Evolutionary conservation across 2,888 invertebrate species (phyloP), one percentile per base, ranked within the genome.

Genomic region (Notodromas monacha): DNA sequence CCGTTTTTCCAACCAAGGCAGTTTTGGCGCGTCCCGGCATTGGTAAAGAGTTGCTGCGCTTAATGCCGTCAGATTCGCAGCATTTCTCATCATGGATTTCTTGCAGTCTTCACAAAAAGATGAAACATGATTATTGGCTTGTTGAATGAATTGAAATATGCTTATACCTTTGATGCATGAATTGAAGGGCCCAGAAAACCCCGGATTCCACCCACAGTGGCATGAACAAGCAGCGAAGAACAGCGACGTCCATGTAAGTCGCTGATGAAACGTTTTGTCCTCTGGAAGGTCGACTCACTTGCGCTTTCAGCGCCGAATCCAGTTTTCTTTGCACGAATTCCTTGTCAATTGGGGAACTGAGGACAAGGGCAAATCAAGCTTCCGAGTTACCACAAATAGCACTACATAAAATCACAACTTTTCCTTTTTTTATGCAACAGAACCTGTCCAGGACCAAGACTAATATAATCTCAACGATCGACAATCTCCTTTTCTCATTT

Each of bases 161-260:
- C 34, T 28, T 16, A 30, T 34, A 74, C 77, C 79, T 63, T 45
- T 77, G 74, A 42, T 73, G 73, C 36, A 79, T 55, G 50, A 70
- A 89, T 46, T 77, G 73, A 15, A 92, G 52, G 10, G 81, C 84
- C 96, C 96, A 96, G 48, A 73, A 77, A 8, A 92, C 69, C 0
- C 96, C 96, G 47, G 92, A 89, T 46, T 92, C 89, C 45, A 77
- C 70, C 96, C 96, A 99, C 44, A 86, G 81, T 0, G 77, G 64
- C 35, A 86, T 72, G 45, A 96, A 86, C 10, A 99, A 58, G 46
- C 92, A 89, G 31, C 92, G 60, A 32, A 99, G 51, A 0, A 92
- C 86, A 3, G 86, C 81, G 1, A 99, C 77, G 48, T 99, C 96
- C 33, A 96, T 56, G 48, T 84, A 89, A 2, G 84, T 86, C 1